These are phyloP conservation scores for Palythoa heliodiscus DNA, from an alignment of 92 coral and sea anemone species.

Conservation along the genomic window DNA sequence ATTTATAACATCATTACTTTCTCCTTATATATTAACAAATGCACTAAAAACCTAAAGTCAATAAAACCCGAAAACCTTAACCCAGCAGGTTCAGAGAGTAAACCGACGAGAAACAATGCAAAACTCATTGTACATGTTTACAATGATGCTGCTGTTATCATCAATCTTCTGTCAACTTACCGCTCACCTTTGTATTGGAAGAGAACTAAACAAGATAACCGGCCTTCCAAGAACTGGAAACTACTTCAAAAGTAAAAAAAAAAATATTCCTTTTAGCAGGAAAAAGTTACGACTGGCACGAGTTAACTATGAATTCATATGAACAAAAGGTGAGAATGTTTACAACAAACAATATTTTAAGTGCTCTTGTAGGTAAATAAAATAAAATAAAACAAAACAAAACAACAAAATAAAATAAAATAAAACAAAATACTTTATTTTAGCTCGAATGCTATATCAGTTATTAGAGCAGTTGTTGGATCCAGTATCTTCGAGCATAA, in stretches of 20 bases:
- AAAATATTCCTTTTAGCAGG: neutral
- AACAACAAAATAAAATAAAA: too few relatives aligned
- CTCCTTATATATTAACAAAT: too few relatives aligned
- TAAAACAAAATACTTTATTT: too few relatives aligned
- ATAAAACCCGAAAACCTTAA: neutral
- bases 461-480: too few relatives aligned
- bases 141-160: neutral
- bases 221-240: neutral
- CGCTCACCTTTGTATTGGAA: neutral
- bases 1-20: too few relatives aligned
- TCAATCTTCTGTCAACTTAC: neutral
- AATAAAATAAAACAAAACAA: too few relatives aligned
- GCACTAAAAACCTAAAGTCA: too few relatives aligned
- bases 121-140: neutral
- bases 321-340: neutral
- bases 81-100: neutral
- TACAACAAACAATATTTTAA: too few relatives aligned
- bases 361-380: too few relatives aligned
- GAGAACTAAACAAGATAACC: neutral
- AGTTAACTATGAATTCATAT: neutral
- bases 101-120: constrained; percentile 2
- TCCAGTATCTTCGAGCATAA: too few relatives aligned
- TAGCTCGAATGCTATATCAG: too few relatives aligned
- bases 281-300: neutral
- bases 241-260: neutral